These are phyloP conservation scores for Acipenser oxyrinchus DNA, from an alignment of 2,797 vertebrate species.

Conservation along the genomic window DNA sequence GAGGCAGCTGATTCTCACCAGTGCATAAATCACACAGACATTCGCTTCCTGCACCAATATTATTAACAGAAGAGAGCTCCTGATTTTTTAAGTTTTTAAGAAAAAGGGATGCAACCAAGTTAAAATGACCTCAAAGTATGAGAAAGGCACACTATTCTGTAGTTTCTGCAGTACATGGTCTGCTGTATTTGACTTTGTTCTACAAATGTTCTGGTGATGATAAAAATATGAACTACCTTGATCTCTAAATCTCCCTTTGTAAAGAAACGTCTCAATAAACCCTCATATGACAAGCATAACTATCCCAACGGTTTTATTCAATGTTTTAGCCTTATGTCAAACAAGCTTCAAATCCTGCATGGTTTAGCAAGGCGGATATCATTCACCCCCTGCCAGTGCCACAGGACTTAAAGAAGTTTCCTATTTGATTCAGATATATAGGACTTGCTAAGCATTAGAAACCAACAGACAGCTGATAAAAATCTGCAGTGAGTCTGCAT, in stretches of 20 bases:
- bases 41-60: too few relatives aligned
- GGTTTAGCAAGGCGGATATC: slow-evolving; percentile 1
- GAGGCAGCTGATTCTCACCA: slow-evolving; percentile 2
- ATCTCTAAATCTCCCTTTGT: neutral
- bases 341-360: slow-evolving; percentile 5
- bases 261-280: neutral
- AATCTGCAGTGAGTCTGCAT: slow-evolving; percentile 18
- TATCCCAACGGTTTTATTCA: neutral
- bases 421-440: slow-evolving; percentile 7
- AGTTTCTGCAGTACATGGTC: slow-evolving; percentile 8
- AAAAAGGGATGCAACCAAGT: too few relatives aligned
- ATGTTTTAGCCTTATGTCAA: slow-evolving; percentile 7
- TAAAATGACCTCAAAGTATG: neutral
- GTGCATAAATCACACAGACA: slow-evolving; percentile 9
- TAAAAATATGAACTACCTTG: too few relatives aligned
- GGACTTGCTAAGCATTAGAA: slow-evolving; percentile 3
- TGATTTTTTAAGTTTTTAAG: too few relatives aligned
- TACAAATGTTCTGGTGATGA: too few relatives aligned
- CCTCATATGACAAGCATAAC: neutral
- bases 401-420: slow-evolving; percentile 1
- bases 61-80: too few relatives aligned
- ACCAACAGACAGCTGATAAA: slow-evolving; percentile 15
- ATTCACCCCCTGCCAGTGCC: neutral
- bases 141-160: slow-evolving; percentile 1
- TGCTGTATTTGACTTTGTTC: too few relatives aligned